Percentiles rank a stretch among this genome's conserved stretches.
Conservation (phyloP, 2,797 vertebrate genomes). For the Tapirus indicus region DNA sequence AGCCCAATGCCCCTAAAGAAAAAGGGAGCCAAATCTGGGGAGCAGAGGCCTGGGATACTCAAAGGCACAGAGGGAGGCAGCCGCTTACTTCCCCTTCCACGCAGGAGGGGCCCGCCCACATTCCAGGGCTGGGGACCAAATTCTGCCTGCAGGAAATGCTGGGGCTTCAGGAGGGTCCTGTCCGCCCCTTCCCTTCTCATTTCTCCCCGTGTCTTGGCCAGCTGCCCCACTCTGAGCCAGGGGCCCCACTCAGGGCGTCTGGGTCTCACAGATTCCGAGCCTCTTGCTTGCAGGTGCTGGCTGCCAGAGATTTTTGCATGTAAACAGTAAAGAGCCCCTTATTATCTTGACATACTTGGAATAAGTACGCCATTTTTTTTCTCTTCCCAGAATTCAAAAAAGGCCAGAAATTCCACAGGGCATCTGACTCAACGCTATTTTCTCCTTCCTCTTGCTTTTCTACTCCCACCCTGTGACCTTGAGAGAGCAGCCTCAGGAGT, state of each 20-base stretch:
- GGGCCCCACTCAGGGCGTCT: slow-evolving; percentile 46
- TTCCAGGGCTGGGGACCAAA: slow-evolving; percentile 19
- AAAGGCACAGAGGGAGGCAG: not conserved
- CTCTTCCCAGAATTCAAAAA: slow-evolving; percentile 89
- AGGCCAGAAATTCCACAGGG: slow-evolving; percentile 87
- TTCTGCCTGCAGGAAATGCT: slow-evolving; percentile 52
- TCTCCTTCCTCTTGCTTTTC: slow-evolving; percentile 84
- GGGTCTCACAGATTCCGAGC: slow-evolving; percentile 80
- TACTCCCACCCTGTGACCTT: slow-evolving; percentile 85
- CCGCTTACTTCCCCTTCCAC: slow-evolving; percentile 28
- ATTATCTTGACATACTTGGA: slow-evolving; percentile 89
- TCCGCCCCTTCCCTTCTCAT: not conserved
- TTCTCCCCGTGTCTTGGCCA: not conserved
- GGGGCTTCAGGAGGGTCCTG: not conserved
- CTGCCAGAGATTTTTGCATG: slow-evolving; percentile 87
- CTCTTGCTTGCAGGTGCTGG: slow-evolving; percentile 83
- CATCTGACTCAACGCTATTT: slow-evolving; percentile 86
- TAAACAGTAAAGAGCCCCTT: slow-evolving; percentile 89
- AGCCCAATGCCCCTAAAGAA: not conserved
- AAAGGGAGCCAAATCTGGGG: not conserved
- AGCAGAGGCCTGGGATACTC: not conserved
- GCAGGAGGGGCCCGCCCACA: not conserved
- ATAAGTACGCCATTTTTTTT: slow-evolving; percentile 88
- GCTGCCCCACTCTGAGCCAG: not conserved
- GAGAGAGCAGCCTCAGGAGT: slow-evolving; percentile 68